Conservation (phyloP, 2,888 invertebrate species). For the Monoplex corrugatus region DNA sequence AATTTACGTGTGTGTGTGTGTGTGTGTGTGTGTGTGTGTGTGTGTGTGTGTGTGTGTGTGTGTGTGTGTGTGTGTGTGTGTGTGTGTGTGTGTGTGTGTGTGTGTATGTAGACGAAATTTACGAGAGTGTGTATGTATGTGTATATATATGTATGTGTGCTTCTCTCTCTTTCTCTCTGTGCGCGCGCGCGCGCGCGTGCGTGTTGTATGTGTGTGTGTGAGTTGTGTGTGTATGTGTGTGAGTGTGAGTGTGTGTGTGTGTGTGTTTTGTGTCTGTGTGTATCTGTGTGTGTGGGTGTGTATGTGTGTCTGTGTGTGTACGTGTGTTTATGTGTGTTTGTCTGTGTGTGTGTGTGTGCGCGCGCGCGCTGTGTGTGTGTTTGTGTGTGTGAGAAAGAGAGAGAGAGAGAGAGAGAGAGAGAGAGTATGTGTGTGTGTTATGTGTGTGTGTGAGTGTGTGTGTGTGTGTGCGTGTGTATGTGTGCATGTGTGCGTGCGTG, state of each 20-base stretch:
- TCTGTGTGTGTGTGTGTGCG: not conserved
- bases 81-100: not conserved
- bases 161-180: not conserved
- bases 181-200: not conserved
- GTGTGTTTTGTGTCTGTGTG: too few species aligned
- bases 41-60: not conserved
- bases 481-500: not conserved
- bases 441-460: not conserved
- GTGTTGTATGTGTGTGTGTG: not conserved
- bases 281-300: too few species aligned
- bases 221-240: too few species aligned
- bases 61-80: conserved; percentile 13
- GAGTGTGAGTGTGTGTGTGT: too few species aligned
- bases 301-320: too few species aligned
- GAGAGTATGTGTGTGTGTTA: not conserved
- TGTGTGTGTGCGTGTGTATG: too few species aligned
- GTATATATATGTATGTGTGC: not conserved
- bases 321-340: not conserved
- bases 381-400: not conserved
- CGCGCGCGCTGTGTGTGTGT: not conserved
- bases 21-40: not conserved
- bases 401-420: too few species aligned
- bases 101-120: too few species aligned
- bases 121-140: not conserved
- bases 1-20: not conserved